A percentile compares a stretch with the other conserved stretches of the same genome.
Evolutionary conservation across 2,797 vertebrate species (phyloP).

Genomic region (Microctenopoma stevenorrisi): DNA sequence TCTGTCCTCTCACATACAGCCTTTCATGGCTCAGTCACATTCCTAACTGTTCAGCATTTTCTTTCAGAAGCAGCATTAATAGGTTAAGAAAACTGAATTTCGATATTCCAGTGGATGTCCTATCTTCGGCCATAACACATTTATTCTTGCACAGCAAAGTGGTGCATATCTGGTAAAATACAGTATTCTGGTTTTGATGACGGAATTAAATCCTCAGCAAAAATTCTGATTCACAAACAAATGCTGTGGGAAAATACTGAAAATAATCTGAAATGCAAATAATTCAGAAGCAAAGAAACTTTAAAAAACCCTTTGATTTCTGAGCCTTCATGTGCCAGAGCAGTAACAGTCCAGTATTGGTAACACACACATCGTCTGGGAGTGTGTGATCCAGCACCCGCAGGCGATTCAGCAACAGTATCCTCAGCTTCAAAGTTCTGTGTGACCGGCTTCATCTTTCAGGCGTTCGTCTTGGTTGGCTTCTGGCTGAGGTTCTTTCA

Average conservation of each 20-base stretch:
- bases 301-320: slow-evolving; percentile 22
- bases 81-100: slow-evolving; percentile 7
- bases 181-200: slow-evolving; percentile 6
- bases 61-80: slow-evolving; percentile 12
- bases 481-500: slow-evolving; percentile 80
- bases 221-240: slow-evolving; percentile 2
- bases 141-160: slow-evolving; percentile 8
- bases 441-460: slow-evolving; percentile 78
- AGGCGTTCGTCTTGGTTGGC: slow-evolving; percentile 62
- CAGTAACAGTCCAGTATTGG: slow-evolving; percentile 66
- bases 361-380: slow-evolving; percentile 6
- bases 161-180: not conserved
- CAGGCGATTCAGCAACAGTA: slow-evolving; percentile 1
- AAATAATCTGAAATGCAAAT: slow-evolving; percentile 35
- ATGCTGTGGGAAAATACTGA: slow-evolving; percentile 38
- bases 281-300: slow-evolving; percentile 32
- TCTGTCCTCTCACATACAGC: slow-evolving; percentile 12
- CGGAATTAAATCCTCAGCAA: slow-evolving; percentile 12
- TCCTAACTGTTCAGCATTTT: slow-evolving; percentile 1
- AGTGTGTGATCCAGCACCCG: slow-evolving; percentile 40
- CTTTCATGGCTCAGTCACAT: slow-evolving; percentile 17
- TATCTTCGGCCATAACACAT: not conserved
- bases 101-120: not conserved
- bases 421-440: slow-evolving; percentile 75
- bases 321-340: not conserved